Percentiles rank a stretch among this genome's conserved stretches.
Conservation (phyloP, 2,113 vertebrate genomes). For the Nerophis lumbriciformis region DNA sequence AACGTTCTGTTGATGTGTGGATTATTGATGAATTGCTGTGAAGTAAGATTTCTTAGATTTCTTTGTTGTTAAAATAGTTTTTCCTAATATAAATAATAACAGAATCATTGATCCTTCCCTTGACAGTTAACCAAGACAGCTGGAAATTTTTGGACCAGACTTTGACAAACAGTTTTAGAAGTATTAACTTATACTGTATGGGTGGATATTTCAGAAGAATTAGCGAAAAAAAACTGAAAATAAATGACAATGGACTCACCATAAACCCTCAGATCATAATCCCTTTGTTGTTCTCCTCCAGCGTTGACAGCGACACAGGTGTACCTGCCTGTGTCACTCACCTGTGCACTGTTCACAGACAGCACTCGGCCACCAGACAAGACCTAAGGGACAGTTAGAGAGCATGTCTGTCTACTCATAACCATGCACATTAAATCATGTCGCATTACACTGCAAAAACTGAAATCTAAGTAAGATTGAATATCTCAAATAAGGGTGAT, state of each 20-base stretch:
- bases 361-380: constrained; percentile 82
- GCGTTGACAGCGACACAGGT: constrained; percentile 92
- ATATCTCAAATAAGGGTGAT: no score
- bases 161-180: not conserved
- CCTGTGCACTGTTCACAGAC: constrained; percentile 78
- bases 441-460: no score
- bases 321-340: constrained; percentile 84
- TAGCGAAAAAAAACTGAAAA: not conserved
- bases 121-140: not conserved
- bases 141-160: not conserved
- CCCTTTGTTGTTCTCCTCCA: constrained; percentile 86
- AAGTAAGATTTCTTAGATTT: no score
- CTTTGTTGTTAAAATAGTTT: no score
- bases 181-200: not conserved
- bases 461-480: no score
- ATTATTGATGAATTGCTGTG: no score
- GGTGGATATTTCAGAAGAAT: not conserved
- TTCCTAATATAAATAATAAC: no score
- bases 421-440: not conserved
- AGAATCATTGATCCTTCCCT: no score
- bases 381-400: constrained; percentile 66
- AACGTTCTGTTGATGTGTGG: no score
- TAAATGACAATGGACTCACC: constrained; percentile 70
- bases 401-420: not conserved
- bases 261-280: constrained; percentile 81